These are phyloP conservation scores for Schizothorax lantsangensis DNA, from an alignment of 2,797 vertebrate species.

Conservation along the genomic window DNA sequence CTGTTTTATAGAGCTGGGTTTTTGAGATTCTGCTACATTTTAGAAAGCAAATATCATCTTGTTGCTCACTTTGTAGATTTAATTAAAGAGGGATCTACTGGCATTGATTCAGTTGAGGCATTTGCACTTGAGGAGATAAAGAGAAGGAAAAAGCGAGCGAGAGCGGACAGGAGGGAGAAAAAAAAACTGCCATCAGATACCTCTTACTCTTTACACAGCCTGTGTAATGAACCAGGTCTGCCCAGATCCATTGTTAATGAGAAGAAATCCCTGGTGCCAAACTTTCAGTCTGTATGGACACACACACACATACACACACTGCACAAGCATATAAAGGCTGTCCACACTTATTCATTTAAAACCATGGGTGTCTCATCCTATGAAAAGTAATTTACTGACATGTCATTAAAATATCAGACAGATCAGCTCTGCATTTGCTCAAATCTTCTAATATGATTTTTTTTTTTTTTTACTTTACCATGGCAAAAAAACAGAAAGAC, in stretches of 20 bases:
- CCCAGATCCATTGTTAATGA: constrained; percentile 55
- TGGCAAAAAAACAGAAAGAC: background rate
- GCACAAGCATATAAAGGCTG: background rate
- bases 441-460: background rate
- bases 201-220: constrained; percentile 39
- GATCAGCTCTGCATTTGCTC: background rate
- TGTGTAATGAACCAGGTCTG: constrained; percentile 49
- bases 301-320: background rate
- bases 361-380: background rate
- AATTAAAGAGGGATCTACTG: constrained; percentile 39
- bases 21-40: constrained; percentile 37
- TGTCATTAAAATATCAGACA: constrained; percentile 1
- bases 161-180: background rate
- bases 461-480: background rate
- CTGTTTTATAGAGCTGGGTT: constrained; percentile 6
- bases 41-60: constrained; percentile 39
- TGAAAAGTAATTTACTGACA: background rate
- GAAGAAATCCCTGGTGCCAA: constrained; percentile 44
- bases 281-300: constrained; percentile 24
- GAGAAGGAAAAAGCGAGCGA: constrained; percentile 11
- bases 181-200: constrained; percentile 46
- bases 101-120: constrained; percentile 36
- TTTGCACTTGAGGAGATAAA: constrained; percentile 41
- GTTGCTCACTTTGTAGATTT: constrained; percentile 44
- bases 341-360: background rate